These are phyloP conservation scores for Rousettus madagascariensis DNA, from an alignment of 2,797 vertebrate genomes.

Conservation along the genomic window DNA sequence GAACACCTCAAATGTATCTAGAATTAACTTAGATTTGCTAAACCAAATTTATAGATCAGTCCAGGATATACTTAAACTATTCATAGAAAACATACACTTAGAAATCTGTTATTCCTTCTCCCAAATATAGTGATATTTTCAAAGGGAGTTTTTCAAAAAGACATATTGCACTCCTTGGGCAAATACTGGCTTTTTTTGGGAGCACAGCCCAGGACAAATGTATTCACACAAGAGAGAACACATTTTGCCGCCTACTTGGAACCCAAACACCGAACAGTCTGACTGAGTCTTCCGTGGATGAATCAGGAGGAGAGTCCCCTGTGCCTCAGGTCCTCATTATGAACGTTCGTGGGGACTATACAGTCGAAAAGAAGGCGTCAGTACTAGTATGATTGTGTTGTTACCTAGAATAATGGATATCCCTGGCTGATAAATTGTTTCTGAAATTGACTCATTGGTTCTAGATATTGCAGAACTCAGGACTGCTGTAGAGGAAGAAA, in stretches of 20 bases:
- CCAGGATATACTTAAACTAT: neutral
- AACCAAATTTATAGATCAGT: neutral
- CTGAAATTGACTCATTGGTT: neutral
- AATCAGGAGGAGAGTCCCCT: neutral
- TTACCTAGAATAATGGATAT: rapidly evolving
- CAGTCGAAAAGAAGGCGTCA: neutral
- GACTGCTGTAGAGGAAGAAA: neutral
- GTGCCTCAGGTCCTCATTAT: neutral
- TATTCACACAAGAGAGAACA: neutral
- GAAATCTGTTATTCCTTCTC: neutral
- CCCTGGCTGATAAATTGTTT: neutral
- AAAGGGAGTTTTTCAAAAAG: neutral
- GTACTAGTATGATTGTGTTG: neutral
- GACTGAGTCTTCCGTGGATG: neutral
- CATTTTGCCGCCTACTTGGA: neutral
- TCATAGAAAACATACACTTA: neutral
- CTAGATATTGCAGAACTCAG: neutral
- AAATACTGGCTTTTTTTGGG: neutral
- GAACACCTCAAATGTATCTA: neutral
- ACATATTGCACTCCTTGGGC: neutral
- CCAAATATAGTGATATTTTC: neutral
- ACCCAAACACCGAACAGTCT: neutral
- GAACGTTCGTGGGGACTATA: neutral
- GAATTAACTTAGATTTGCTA: slow-evolving; percentile 40
- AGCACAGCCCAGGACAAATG: neutral